Percentiles rank a stretch among this genome's conserved stretches.
Conservation (phyloP, 2,113 vertebrate species). For the Elachura formosa region DNA sequence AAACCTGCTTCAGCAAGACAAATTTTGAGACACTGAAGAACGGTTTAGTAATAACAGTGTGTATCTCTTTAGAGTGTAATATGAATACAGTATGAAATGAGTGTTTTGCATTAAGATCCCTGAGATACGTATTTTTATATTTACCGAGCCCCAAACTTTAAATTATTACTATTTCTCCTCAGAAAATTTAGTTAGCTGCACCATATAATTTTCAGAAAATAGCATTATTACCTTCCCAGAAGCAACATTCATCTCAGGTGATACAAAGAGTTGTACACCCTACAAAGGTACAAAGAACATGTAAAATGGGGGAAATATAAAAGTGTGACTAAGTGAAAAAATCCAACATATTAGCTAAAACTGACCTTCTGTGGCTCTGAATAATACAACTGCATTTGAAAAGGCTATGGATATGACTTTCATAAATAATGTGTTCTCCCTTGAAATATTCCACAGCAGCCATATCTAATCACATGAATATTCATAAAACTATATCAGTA, state of each 20-base stretch:
- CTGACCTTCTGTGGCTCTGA: neutral
- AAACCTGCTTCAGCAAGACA: neutral
- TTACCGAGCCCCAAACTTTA: neutral
- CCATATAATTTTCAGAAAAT: neutral
- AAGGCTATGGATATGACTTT: neutral
- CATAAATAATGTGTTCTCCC: neutral
- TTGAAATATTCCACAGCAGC: neutral
- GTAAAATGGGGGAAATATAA: neutral
- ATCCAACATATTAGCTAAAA: neutral
- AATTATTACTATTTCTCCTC: neutral
- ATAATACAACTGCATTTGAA: neutral
- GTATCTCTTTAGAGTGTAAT: neutral
- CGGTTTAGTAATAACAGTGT: neutral
- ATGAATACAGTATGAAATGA: neutral
- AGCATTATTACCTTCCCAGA: neutral
- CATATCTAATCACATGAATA: neutral
- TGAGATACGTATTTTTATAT: neutral
- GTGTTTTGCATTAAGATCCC: neutral
- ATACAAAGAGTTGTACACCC: neutral
- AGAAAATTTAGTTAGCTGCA: neutral
- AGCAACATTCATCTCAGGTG: neutral
- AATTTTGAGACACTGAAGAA: neutral
- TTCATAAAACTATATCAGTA: neutral
- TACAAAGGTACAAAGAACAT: neutral
- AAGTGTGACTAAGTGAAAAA: neutral